Percentiles rank a stretch among this genome's conserved stretches.
These are phyloP conservation scores for Agrypnia vestita DNA, from an alignment of 1,140 invertebrate species.

Conservation along the genomic window DNA sequence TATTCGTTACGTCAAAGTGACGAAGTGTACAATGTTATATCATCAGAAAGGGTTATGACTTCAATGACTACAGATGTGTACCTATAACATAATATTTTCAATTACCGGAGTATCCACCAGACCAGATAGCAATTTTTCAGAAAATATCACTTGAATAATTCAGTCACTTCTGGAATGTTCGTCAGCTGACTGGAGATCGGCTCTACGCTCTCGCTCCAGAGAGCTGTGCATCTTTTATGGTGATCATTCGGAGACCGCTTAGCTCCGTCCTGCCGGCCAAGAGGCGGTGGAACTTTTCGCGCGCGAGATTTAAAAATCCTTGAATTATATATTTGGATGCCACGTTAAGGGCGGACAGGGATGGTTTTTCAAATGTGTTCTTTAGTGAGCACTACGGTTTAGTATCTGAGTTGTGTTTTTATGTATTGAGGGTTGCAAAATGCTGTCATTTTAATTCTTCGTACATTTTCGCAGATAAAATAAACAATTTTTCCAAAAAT, in stretches of 20 bases:
- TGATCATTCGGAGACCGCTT: conserved; percentile 36
- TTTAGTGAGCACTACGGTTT: conserved; percentile 26
- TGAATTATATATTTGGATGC: conserved; percentile 21
- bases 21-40: too few species aligned
- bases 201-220: not conserved
- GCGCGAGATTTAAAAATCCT: not conserved
- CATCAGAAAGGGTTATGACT: too few species aligned
- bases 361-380: not conserved
- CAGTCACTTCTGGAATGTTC: not conserved
- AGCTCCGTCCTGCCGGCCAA: not conserved
- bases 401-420: conserved; percentile 2
- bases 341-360: not conserved
- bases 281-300: not conserved
- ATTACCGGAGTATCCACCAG: not conserved
- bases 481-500: too few species aligned
- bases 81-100: too few species aligned
- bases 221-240: conserved; percentile 40
- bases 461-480: too few species aligned
- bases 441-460: not conserved
- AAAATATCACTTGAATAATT: conserved; percentile 10
- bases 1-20: too few species aligned
- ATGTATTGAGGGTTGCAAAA: conserved; percentile 7
- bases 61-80: too few species aligned
- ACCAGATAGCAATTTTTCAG: not conserved
- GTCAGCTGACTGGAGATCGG: not conserved